A percentile compares a stretch with the other conserved stretches of the same genome.
These are phyloP conservation scores for Catotricha subobsoleta DNA, from an alignment of 2,888 invertebrate species.

Conservation along the genomic window DNA sequence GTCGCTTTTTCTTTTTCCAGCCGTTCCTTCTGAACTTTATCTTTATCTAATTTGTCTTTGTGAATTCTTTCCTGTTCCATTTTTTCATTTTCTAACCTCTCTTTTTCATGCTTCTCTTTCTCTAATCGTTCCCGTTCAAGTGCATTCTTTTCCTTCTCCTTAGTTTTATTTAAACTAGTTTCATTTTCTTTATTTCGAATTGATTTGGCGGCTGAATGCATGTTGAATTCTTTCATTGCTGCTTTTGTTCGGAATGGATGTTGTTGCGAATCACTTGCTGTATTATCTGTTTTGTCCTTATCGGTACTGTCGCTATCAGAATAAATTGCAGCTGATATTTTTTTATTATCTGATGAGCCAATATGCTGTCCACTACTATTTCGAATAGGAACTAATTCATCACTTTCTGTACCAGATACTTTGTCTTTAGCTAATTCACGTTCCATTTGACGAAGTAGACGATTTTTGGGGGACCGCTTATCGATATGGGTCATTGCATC, in stretches of 20 bases:
- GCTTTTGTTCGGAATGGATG: conserved; percentile 60
- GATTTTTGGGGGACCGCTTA: conserved; percentile 29
- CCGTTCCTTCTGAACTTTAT: conserved; percentile 28
- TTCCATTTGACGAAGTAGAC: conserved; percentile 52
- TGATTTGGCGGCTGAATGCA: conserved; percentile 18
- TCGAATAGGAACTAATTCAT: conserved; percentile 51
- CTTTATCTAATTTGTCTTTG: not conserved
- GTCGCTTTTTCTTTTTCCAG: conserved; percentile 22
- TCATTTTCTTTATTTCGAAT: conserved; percentile 4
- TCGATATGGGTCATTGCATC: conserved; percentile 21
- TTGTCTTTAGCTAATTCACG: conserved; percentile 46
- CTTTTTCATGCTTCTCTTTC: not conserved
- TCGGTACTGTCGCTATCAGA: conserved; percentile 47
- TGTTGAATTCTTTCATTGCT: conserved; percentile 66
- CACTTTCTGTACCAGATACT: conserved; percentile 57
- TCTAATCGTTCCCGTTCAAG: not conserved
- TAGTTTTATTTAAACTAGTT: conserved; percentile 13
- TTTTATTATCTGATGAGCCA: conserved; percentile 25
- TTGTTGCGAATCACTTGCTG: conserved; percentile 49
- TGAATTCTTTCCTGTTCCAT: not conserved
- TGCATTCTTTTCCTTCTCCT: conserved; percentile 14
- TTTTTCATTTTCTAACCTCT: not conserved
- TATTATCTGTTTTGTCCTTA: conserved; percentile 38
- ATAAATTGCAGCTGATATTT: conserved; percentile 56
- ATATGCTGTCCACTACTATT: conserved; percentile 14